These are phyloP conservation scores for Dermatophagoides farinae DNA, from an alignment of 1,140 invertebrate species.

Conservation along the genomic window DNA sequence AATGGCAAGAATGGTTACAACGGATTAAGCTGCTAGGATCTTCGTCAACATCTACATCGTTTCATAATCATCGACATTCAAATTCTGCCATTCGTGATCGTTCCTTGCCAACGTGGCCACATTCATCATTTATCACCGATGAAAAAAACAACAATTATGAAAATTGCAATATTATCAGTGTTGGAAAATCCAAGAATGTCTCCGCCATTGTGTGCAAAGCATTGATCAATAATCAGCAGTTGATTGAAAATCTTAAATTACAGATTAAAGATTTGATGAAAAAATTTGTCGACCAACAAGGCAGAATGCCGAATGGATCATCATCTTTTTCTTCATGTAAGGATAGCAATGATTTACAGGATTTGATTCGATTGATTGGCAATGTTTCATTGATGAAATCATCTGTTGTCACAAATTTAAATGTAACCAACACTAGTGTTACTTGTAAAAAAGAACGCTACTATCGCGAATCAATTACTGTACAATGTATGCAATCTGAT, in stretches of 20 bases:
- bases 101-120: not conserved
- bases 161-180: not conserved
- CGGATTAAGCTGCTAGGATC: conserved; percentile 14
- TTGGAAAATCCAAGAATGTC: not conserved
- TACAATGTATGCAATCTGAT: not conserved
- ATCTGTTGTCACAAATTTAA: not conserved
- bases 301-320: too few species aligned
- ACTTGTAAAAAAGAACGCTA: not conserved
- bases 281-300: not conserved
- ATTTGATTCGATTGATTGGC: not conserved
- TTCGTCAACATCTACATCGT: not conserved
- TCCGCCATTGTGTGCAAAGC: not conserved
- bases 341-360: not conserved
- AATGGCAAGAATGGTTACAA: conserved; percentile 25
- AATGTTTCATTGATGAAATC: not conserved
- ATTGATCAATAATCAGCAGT: conserved; percentile 7
- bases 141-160: not conserved
- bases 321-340: not conserved
- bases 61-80: not conserved
- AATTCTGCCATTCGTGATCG: not conserved
- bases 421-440: not conserved
- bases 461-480: not conserved
- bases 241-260: conserved; percentile 6
- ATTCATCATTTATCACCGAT: not conserved
- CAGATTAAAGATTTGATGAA: not conserved